Evolutionary conservation across 2,113 vertebrate species (phyloP).

Genomic region (Sphyrna mokarran): DNA sequence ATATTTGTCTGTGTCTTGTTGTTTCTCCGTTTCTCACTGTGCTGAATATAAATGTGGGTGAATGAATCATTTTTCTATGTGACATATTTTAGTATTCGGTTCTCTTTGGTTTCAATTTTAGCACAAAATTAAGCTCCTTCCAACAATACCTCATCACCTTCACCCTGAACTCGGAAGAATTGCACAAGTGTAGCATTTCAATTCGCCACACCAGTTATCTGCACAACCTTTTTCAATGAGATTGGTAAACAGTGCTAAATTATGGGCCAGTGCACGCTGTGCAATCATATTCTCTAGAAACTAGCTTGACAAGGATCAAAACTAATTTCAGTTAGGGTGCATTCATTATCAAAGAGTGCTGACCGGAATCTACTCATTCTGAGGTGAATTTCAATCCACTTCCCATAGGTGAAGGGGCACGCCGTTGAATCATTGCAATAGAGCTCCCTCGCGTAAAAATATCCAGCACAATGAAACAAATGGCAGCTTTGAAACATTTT

Average conservation of each 20-base stretch:
- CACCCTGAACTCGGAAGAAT: not conserved
- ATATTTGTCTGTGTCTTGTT: not conserved
- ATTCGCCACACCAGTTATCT: not conserved
- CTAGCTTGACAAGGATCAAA: not conserved
- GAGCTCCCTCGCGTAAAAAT: not conserved
- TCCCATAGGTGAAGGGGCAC: not conserved
- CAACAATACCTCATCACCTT: not conserved
- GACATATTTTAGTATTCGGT: not conserved
- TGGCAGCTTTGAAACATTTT: constrained; percentile 1
- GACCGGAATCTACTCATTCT: not conserved
- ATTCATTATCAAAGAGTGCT: not conserved
- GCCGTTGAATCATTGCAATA: not conserved
- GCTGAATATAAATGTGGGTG: not conserved
- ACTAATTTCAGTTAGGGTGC: not conserved
- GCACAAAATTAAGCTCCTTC: not conserved
- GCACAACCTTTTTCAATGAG: not conserved
- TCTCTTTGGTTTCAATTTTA: not conserved
- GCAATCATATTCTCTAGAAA: not conserved
- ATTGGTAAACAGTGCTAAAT: constrained; percentile 1
- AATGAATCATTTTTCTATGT: not conserved
- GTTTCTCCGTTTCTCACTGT: not conserved
- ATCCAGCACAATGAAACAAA: not conserved
- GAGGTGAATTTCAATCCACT: not conserved
- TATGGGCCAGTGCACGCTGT: not conserved
- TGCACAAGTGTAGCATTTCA: not conserved